These are phyloP conservation scores for Oreohelix idahoensis DNA, from an alignment of 1,140 invertebrate genomes.

Conservation along the genomic window DNA sequence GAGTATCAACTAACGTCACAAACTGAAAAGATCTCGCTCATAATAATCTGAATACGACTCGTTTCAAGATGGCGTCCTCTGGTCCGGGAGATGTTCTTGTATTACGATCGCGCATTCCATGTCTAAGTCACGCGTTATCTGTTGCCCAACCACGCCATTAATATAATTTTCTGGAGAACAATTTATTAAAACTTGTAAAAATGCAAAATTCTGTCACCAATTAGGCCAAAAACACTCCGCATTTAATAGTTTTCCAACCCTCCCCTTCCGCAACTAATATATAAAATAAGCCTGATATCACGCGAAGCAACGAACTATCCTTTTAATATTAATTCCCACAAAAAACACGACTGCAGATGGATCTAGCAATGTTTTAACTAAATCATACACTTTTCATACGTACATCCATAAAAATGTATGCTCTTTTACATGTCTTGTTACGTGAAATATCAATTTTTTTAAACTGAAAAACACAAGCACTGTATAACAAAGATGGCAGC, in stretches of 20 bases:
- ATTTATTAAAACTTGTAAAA: neutral
- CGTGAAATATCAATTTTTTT: conserved; percentile 4
- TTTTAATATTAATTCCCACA: neutral
- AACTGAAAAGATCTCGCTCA: neutral
- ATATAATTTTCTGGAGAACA: neutral
- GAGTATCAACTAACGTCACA: neutral
- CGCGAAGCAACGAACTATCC: neutral
- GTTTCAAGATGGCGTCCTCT: conserved; percentile 11
- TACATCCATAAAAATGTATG: conserved; percentile 39
- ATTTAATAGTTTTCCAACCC: neutral
- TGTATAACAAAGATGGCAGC: conserved; percentile 35
- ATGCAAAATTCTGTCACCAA: neutral
- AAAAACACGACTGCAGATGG: neutral
- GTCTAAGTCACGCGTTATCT: neutral
- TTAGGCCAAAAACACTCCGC: neutral
- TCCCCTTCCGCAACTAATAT: neutral
- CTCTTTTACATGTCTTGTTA: conserved; percentile 16
- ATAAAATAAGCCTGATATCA: neutral
- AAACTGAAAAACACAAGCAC: conserved; percentile 5
- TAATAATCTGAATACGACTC: neutral
- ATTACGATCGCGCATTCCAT: neutral
- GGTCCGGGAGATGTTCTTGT: neutral
- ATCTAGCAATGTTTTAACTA: neutral
- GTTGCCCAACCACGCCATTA: neutral
- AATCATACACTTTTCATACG: neutral